Evolutionary conservation across 2,797 vertebrate species (phyloP).

Genomic region (Poeciliopsis paucimaculata): DNA sequence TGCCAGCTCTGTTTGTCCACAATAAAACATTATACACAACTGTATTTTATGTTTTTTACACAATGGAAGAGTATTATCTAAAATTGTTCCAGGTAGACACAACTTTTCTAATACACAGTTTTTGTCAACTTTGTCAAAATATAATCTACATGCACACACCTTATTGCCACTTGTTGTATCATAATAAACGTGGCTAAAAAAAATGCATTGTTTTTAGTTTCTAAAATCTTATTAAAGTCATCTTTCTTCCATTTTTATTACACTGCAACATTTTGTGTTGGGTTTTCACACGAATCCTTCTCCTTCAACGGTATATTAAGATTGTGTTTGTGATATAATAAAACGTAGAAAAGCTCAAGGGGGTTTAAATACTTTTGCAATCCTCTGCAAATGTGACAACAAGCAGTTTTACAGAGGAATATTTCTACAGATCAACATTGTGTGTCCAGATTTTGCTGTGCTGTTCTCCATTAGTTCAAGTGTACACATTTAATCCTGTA

Average conservation of each 20-base stretch:
- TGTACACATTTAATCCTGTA: conserved; percentile 5
- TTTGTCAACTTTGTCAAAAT: not conserved
- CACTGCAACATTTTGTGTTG: not conserved
- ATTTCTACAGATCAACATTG: not conserved
- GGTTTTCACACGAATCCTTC: not conserved
- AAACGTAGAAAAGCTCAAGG: not conserved
- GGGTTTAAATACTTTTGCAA: not conserved
- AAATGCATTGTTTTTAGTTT: not conserved
- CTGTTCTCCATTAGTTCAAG: conserved; percentile 5
- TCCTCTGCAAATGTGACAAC: not conserved
- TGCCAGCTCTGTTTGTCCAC: not conserved
- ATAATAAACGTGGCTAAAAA: not conserved
- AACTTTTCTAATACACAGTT: not conserved
- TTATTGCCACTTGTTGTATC: not conserved
- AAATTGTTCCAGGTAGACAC: not conserved
- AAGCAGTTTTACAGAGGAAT: not conserved
- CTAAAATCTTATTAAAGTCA: not conserved
- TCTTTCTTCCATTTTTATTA: not conserved
- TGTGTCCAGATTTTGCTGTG: conserved; percentile 1
- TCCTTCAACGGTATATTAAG: not conserved
- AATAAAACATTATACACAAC: not conserved
- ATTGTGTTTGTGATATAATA: not conserved
- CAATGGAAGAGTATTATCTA: not conserved
- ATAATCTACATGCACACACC: not conserved
- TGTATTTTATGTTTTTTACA: not conserved